phyloP scores from a whole-genome alignment of 2,888 invertebrate genomes.

The Clostera curtula region DNA sequence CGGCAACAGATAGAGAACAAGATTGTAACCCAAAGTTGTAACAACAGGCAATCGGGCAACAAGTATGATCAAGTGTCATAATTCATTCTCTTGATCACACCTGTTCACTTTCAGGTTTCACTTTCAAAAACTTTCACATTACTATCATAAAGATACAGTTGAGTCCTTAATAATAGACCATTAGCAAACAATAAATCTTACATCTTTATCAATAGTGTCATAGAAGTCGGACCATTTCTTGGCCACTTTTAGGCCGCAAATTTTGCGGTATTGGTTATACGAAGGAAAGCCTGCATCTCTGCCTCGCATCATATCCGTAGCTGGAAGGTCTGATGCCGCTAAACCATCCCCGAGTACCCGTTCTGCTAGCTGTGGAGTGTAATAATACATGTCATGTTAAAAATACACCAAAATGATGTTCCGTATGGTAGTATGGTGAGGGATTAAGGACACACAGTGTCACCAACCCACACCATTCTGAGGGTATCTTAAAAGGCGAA shows the following conservation, averaged over 20 bases:
- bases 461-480: no score
- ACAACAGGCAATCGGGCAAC: no score
- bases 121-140: no score
- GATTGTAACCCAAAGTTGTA: no score
- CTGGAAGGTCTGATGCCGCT: conserved; percentile 28
- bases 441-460: no score
- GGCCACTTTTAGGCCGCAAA: conserved; percentile 83
- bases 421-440: neutral
- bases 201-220: conserved; percentile 73
- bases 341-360: conserved; percentile 28
- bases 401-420: neutral
- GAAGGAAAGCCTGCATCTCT: conserved; percentile 89
- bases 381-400: neutral
- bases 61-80: no score
- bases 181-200: conserved; percentile 8
- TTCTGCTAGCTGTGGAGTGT: conserved; percentile 27
- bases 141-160: no score
- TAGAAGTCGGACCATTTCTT: conserved; percentile 81
- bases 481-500: no score
- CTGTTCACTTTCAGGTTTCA: no score
- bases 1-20: no score
- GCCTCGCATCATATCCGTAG: conserved; percentile 47
- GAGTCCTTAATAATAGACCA: conserved; percentile 2
- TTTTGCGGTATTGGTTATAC: conserved; percentile 86
- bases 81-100: no score